Conservation (phyloP, 2,888 invertebrate species). For the Myathropa florea region DNA sequence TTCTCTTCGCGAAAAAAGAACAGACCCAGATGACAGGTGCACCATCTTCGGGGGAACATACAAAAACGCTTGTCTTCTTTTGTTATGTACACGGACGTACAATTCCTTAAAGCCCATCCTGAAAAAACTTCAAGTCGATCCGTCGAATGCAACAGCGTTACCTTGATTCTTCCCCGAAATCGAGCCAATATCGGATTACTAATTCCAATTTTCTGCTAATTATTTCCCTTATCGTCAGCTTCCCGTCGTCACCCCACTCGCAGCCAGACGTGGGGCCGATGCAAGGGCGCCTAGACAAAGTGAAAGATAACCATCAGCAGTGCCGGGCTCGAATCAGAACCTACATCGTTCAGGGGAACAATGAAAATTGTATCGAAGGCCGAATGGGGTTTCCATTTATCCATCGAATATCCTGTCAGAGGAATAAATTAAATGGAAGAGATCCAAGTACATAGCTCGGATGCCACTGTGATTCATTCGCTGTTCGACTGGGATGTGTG, state of each 20-base stretch:
- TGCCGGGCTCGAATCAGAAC: constrained; percentile 22
- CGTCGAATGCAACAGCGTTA: constrained; percentile 35
- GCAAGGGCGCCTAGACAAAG: constrained; percentile 49
- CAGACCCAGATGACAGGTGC: constrained; percentile 54
- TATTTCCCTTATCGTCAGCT: constrained; percentile 58
- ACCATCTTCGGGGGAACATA: neutral
- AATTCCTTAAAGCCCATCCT: neutral
- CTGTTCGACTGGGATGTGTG: constrained; percentile 43
- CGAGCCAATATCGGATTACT: constrained; percentile 40
- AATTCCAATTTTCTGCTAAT: constrained; percentile 66
- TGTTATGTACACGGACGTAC: neutral
- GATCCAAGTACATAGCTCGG: constrained; percentile 49
- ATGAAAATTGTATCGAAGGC: constrained; percentile 53
- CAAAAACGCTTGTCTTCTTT: neutral
- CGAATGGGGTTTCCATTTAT: constrained; percentile 54
- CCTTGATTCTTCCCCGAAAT: constrained; percentile 3
- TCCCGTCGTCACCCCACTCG: neutral
- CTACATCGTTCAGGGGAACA: constrained; percentile 51
- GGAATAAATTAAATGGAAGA: constrained; percentile 66
- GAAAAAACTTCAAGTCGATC: neutral
- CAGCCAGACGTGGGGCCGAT: neutral
- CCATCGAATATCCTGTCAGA: constrained; percentile 63
- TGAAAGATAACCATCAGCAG: constrained; percentile 63
- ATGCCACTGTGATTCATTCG: constrained; percentile 53
- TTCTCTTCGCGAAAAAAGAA: neutral